Base-by-base conservation (phyloP, 2,113 vertebrate genomes). In the Scartelaos histophorus region DNA sequence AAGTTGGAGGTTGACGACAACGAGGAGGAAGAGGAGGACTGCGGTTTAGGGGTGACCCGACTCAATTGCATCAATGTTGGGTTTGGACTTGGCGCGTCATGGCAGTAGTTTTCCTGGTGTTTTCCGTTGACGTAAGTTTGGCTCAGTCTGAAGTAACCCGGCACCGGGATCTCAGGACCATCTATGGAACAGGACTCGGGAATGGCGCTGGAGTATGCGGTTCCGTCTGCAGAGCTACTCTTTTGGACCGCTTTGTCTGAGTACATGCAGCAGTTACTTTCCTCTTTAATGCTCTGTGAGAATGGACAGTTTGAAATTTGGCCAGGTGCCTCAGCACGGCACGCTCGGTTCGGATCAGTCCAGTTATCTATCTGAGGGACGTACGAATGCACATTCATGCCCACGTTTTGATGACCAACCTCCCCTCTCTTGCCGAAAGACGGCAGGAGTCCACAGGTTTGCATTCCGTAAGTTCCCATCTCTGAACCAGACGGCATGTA, bases 391-490 rank as follows among this genome's bases (percentile, higher is more conserved):
- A 98, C 96, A 91, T 96, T 98, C 96, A 98, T 97, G 95, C 95
- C 96, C 95, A 97, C 94, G 90, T 95, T 97, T 96, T 97, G 97
- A 94, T 98, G 97, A 94, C 94, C 96, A 93, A 96, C 94, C 93
- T 98, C 93, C 82, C 93, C 97, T 93, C 97, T 95, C 95, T 98
- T 99, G 93, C 96, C 95, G 93, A 98, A 95, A 94, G 97, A 96
- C 94, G 97, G 96, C 94, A 98, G 94, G 81, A 99, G 96, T 97
- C 97, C 98, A 97, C 98, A 99, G 95, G 97, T 97, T 96, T 98
- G 97, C 97, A 98, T 97, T 95, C 97, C 98, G 93, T 98, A 99
- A 93, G 95, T 98, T 92, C 97, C 97, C 95, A 98, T 95, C 90
- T 99, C 97, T 93, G 96, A 91, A 94, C 94, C 96, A 90, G 96